Conservation (phyloP, 1,140 invertebrate species). For the Sipha flava region DNA sequence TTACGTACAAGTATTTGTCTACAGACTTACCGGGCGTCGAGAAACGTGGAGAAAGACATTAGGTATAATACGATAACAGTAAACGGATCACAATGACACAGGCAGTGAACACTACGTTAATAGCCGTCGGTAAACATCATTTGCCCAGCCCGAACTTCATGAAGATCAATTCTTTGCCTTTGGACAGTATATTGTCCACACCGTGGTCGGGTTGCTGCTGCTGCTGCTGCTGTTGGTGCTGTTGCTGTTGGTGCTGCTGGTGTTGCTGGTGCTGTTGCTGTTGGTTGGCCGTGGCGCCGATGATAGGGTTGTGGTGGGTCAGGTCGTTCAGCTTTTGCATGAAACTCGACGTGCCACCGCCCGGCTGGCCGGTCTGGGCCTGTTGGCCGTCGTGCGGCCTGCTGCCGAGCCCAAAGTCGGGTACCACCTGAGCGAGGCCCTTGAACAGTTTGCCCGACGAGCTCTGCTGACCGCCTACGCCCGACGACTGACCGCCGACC, state of each 20-base stretch:
- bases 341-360: slow-evolving; percentile 52
- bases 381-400: neutral
- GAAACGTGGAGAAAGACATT: neutral
- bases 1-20: too few relatives aligned
- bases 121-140: slow-evolving; percentile 46
- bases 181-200: slow-evolving; percentile 60
- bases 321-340: slow-evolving; percentile 77
- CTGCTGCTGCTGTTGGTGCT: slow-evolving; percentile 37
- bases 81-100: neutral
- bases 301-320: slow-evolving; percentile 56
- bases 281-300: slow-evolving; percentile 40
- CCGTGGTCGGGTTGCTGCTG: slow-evolving; percentile 57
- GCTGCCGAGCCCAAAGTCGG: slow-evolving; percentile 40
- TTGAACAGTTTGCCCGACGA: slow-evolving; percentile 36
- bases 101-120: neutral
- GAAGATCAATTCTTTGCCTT: slow-evolving; percentile 82
- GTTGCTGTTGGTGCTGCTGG: slow-evolving; percentile 50
- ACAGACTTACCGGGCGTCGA: neutral
- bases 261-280: slow-evolving; percentile 45
- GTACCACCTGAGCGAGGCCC: slow-evolving; percentile 42
- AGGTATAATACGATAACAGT: neutral
- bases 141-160: slow-evolving; percentile 82
- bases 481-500: neutral
- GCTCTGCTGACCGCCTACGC: neutral
- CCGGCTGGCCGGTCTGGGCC: slow-evolving; percentile 1